These are phyloP conservation scores for Pararge aegeria DNA, from an alignment of 1,140 invertebrate species.

Conservation along the genomic window DNA sequence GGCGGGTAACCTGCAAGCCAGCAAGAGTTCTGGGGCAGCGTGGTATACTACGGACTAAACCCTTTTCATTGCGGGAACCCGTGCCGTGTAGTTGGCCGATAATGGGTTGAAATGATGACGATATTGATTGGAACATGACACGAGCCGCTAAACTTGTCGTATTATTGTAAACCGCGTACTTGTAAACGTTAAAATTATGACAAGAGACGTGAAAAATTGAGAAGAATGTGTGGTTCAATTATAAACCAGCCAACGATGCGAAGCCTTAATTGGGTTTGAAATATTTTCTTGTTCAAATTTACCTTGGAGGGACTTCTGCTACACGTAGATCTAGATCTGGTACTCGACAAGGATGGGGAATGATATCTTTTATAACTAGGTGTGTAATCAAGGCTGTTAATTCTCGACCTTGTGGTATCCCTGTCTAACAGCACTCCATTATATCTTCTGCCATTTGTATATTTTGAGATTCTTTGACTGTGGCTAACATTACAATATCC, in stretches of 20 bases:
- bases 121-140: not conserved
- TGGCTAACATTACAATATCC: constrained; percentile 74
- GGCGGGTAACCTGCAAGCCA: no score
- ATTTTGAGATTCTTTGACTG: constrained; percentile 67
- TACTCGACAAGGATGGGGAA: constrained; percentile 49
- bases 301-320: constrained; percentile 74
- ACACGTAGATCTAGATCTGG: constrained; percentile 70
- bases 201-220: no score
- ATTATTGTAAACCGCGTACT: no score
- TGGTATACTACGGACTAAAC: no score
- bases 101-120: constrained; percentile 5
- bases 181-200: no score
- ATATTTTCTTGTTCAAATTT: no score
- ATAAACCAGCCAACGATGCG: no score
- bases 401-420: constrained; percentile 63
- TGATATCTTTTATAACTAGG: constrained; percentile 72
- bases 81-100: not conserved
- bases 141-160: no score
- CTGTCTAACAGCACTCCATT: constrained; percentile 64
- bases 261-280: no score
- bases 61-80: no score
- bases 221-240: no score
- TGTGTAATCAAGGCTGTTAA: constrained; percentile 64
- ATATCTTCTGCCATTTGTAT: constrained; percentile 53
- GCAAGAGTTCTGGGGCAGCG: no score